Base-by-base conservation (phyloP, 2,888 invertebrate species). In the Macrophya alboannulata region DNA sequence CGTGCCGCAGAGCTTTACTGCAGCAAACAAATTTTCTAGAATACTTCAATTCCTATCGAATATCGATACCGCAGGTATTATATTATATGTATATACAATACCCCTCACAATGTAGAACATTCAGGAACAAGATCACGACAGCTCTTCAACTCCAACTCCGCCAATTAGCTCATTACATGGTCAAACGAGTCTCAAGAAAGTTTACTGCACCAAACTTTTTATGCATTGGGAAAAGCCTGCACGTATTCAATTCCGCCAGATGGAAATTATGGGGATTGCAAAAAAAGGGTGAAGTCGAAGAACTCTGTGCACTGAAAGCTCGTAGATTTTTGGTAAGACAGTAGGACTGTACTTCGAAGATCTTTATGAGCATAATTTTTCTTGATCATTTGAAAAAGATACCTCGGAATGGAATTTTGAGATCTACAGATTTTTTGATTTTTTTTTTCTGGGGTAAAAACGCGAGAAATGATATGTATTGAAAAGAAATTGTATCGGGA, bases 111-210 rank as follows among this genome's bases (percentile, higher is more conserved):
- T n/a, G n/a, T 10, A 10, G 25, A 25, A 10, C 25, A 10, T 62
- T 62, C 62, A 25, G 25, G 25, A 62, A 21, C 62, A 10, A 10
- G 25, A 62, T 62, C 25, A 62, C 21, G 62, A 25, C 62, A 25
- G 25, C 25, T 62, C 62, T 68, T 15, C 1, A 68, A 37, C 25
- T 68, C 25, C 68, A 31, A 37, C 25, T 37, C 12, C 17, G 2
- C 68, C 6, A 68, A 68, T 68, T 68, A 68, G 68, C 31, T 6
- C 6, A 68, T 68, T 68, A 37, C 68, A 37, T 10, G 68, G 68
- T 68, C 37, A 68, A 17, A 68, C 10, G 6, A 17, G 17, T 68
- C 17, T 37, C 37, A 17, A 17, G 68, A 37, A 37, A 68, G 37
- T 37, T 68, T 37, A 68, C 37, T 5, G 31, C 68, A 17, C 17